Evolutionary conservation across 2,888 invertebrate genomes (phyloP).

Genomic region (Arge pagana): DNA sequence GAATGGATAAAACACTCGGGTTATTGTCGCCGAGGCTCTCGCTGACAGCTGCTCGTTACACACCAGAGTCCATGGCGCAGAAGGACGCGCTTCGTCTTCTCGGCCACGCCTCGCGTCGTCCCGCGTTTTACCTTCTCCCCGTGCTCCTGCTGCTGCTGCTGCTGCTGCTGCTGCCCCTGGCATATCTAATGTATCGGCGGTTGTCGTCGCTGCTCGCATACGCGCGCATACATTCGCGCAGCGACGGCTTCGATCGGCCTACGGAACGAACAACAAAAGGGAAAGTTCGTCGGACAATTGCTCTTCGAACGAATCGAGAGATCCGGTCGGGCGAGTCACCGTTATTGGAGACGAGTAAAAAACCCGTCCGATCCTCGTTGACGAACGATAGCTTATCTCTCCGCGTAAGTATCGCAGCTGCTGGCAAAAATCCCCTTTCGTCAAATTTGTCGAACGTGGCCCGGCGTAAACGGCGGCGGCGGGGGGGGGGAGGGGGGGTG

Average conservation of each 20-base stretch:
- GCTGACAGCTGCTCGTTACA: constrained; percentile 47
- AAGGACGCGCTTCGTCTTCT: constrained; percentile 33
- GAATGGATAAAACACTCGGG: constrained; percentile 44
- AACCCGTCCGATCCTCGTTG: too few relatives aligned
- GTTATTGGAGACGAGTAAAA: constrained; percentile 10
- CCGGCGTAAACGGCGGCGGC: too few relatives aligned
- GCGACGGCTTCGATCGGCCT: constrained; percentile 15
- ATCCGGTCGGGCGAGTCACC: constrained; percentile 2
- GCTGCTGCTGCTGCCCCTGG: constrained; percentile 35
- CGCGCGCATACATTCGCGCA: constrained; percentile 7
- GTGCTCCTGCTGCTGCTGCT: not conserved
- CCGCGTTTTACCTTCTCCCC: constrained; percentile 27
- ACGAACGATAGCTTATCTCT: too few relatives aligned
- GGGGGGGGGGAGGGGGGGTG: constrained; percentile 13
- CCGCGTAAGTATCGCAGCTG: too few relatives aligned
- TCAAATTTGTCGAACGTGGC: too few relatives aligned
- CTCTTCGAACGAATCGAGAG: not conserved
- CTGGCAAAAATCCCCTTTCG: too few relatives aligned
- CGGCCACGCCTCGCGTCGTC: constrained; percentile 45
- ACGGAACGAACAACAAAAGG: constrained; percentile 12
- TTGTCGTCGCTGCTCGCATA: not conserved
- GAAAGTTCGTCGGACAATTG: constrained; percentile 4
- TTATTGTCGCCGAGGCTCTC: constrained; percentile 47
- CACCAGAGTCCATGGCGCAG: constrained; percentile 31
- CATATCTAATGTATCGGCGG: constrained; percentile 48